These are phyloP conservation scores for Psix sp. DNA, from an alignment of 1,140 invertebrate species.

Conservation along the genomic window DNA sequence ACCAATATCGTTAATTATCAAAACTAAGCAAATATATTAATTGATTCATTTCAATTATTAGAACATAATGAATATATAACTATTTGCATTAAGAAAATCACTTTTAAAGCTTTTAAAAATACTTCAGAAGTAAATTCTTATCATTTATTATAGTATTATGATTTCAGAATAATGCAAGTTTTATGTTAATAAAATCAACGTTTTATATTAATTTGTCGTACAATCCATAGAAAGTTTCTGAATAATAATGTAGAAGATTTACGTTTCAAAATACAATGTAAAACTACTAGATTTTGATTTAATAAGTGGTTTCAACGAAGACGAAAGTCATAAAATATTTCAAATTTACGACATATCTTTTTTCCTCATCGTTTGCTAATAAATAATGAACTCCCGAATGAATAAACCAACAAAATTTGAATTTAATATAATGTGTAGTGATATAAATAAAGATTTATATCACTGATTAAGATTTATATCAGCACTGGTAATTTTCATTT, in stretches of 20 bases:
- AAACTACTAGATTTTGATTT: constrained; percentile 24
- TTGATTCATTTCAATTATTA: background rate
- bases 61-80: no score
- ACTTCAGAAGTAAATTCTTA: no score
- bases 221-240: background rate
- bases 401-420: constrained; percentile 56
- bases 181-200: no score
- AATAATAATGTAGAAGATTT: constrained; percentile 32
- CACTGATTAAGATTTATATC: constrained; percentile 9
- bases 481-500: constrained; percentile 44
- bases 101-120: no score
- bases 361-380: background rate
- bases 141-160: no score
- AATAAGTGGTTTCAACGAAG: constrained; percentile 32
- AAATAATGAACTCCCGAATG: no score
- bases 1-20: background rate
- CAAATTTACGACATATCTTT: constrained; percentile 29
- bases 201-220: no score
- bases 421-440: constrained; percentile 40
- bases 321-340: constrained; percentile 44
- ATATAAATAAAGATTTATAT: constrained; percentile 9
- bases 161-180: no score
- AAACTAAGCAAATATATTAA: background rate
- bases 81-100: no score
- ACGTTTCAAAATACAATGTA: constrained; percentile 13